Evolutionary conservation across 1,140 invertebrate species (phyloP).

Genomic region (Stenopsyche tienmushanensis): DNA sequence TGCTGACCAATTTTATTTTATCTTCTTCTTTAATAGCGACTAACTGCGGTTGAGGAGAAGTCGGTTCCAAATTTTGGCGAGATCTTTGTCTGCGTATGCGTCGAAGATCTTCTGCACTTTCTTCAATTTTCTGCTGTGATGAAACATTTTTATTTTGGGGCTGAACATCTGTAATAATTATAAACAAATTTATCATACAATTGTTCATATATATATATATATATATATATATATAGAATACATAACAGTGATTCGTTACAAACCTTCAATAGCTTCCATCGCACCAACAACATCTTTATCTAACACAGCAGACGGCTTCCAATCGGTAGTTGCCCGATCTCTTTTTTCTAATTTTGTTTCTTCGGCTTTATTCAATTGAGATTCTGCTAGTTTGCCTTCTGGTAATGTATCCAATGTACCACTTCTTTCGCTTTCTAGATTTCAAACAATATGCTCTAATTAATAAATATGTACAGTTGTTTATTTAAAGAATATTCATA

Average conservation of each 20-base stretch:
- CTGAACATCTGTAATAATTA: constrained; percentile 69
- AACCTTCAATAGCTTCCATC: constrained; percentile 85
- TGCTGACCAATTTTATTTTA: constrained; percentile 47
- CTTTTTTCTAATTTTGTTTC: neutral
- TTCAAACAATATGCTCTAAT: constrained; percentile 14
- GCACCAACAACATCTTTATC: constrained; percentile 81
- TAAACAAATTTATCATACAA: constrained; percentile 14
- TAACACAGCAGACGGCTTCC: constrained; percentile 73
- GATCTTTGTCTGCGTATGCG: constrained; percentile 54
- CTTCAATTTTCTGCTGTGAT: constrained; percentile 69
- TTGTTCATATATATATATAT: neutral
- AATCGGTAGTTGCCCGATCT: constrained; percentile 56
- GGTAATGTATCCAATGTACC: constrained; percentile 67
- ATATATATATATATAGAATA: neutral
- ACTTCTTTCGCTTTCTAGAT: constrained; percentile 71
- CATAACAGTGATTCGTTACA: neutral
- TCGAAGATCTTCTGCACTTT: constrained; percentile 55
- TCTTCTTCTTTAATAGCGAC: constrained; percentile 60
- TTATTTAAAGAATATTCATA: constrained; percentile 1
- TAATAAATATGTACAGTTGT: neutral
- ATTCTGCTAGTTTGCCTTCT: constrained; percentile 56
- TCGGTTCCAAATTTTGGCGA: constrained; percentile 48
- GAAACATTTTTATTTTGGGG: constrained; percentile 74
- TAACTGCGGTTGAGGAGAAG: constrained; percentile 45
- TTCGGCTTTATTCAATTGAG: neutral